Conservation (phyloP, 2,888 invertebrate species). For the Leptothorax acervorum region DNA sequence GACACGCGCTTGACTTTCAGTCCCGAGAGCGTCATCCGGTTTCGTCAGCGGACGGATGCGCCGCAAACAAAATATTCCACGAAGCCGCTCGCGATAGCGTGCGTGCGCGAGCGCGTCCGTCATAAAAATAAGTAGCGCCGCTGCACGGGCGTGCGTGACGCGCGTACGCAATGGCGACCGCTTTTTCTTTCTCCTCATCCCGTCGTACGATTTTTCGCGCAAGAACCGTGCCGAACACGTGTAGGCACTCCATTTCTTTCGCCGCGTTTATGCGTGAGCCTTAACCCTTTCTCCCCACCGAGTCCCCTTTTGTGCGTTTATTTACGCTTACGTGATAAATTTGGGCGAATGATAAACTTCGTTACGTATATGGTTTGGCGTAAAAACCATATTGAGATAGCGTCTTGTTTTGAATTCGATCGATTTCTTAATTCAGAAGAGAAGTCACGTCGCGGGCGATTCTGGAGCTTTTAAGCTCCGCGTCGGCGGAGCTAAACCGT, state of each 20-base stretch:
- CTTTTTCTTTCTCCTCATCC: slow-evolving; percentile 1
- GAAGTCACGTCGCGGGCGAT: neutral
- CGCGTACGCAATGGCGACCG: slow-evolving; percentile 25
- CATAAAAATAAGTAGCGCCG: slow-evolving; percentile 61
- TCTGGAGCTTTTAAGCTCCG: neutral
- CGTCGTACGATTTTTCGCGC: slow-evolving; percentile 29
- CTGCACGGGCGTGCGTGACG: slow-evolving; percentile 35
- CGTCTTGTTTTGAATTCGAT: neutral
- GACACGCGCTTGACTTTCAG: slow-evolving; percentile 69
- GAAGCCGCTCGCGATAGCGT: slow-evolving; percentile 68
- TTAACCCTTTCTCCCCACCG: neutral
- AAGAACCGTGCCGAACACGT: slow-evolving; percentile 36
- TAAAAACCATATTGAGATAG: neutral
- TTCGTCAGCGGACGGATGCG: slow-evolving; percentile 75
- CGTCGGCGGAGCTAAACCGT: neutral
- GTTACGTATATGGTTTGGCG: neutral
- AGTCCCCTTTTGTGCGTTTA: slow-evolving; percentile 17
- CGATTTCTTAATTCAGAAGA: neutral
- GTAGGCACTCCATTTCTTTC: slow-evolving; percentile 15
- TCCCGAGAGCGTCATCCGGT: slow-evolving; percentile 73
- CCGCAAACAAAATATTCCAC: slow-evolving; percentile 73
- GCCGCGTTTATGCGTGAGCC: neutral
- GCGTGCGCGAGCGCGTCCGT: slow-evolving; percentile 51
- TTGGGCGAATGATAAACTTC: neutral
- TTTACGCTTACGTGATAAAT: slow-evolving; percentile 42